These are phyloP conservation scores for Cynopterus brachyotis DNA, from an alignment of 2,113 vertebrate species.

Conservation along the genomic window DNA sequence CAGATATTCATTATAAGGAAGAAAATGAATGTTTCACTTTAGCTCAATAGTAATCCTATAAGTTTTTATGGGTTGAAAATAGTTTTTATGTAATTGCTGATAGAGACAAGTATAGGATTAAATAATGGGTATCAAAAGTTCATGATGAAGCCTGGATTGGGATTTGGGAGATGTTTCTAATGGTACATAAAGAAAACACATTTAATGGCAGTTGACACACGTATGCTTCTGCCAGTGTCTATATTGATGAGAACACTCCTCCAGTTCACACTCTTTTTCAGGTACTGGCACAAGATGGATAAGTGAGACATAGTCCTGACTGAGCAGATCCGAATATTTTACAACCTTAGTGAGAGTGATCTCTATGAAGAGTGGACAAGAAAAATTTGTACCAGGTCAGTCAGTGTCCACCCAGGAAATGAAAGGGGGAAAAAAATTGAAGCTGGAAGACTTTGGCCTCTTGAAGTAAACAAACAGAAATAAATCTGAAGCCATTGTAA, in stretches of 20 bases:
- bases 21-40: neutral
- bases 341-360: neutral
- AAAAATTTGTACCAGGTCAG: neutral
- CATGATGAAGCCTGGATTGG: neutral
- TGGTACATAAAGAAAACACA: neutral
- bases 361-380: neutral
- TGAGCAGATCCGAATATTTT: neutral
- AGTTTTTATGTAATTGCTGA: neutral
- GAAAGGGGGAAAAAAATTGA: neutral
- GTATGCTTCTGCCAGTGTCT: neutral
- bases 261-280: neutral
- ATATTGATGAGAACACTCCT: fast-evolving
- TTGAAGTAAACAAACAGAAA: neutral
- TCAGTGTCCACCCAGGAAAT: neutral
- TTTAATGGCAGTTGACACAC: fast-evolving
- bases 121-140: neutral
- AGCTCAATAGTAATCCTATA: neutral
- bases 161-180: neutral
- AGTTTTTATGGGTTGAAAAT: neutral
- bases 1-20: neutral
- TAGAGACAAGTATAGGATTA: neutral
- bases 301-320: neutral
- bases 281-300: neutral
- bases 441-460: neutral
- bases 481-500: neutral